Percentiles rank a stretch among this genome's conserved stretches.
Evolutionary conservation across 1,140 invertebrate species (phyloP).

Genomic region (Camponotus vicinus): DNA sequence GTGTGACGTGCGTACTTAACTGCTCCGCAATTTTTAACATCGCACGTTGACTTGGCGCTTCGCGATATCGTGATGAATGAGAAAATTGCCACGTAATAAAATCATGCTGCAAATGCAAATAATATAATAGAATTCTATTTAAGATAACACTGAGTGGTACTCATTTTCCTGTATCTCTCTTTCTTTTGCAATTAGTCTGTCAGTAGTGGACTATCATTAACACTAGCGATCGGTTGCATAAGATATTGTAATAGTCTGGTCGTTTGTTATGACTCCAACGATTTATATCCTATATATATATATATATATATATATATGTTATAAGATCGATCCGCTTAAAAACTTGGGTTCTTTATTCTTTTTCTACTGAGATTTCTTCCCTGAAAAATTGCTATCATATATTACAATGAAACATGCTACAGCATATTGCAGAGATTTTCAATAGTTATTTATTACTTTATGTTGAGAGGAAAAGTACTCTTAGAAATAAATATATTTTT

Average conservation of each 20-base stretch:
- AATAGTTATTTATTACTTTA: background rate
- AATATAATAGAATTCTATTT: slow-evolving; percentile 28
- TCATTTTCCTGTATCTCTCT: slow-evolving; percentile 24
- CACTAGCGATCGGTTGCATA: slow-evolving; percentile 11
- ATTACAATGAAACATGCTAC: background rate
- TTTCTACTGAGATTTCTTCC: background rate
- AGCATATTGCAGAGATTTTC: background rate
- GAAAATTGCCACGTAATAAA: background rate
- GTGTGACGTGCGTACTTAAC: background rate
- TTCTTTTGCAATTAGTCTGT: background rate
- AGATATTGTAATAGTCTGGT: background rate
- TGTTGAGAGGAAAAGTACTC: background rate
- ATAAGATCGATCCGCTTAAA: background rate
- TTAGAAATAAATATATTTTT: background rate
- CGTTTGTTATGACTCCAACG: slow-evolving; percentile 13
- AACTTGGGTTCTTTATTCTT: background rate
- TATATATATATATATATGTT: slow-evolving; percentile 27
- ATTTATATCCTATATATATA: too few relatives aligned
- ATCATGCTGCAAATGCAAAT: slow-evolving; percentile 25
- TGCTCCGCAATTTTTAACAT: background rate
- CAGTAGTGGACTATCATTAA: slow-evolving; percentile 6
- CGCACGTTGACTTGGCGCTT: background rate
- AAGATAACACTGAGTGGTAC: slow-evolving; percentile 35
- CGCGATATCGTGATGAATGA: slow-evolving; percentile 14
- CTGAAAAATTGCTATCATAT: background rate